These are phyloP conservation scores for Galerucella calmariensis DNA, from an alignment of 2,888 invertebrate species.

Conservation along the genomic window DNA sequence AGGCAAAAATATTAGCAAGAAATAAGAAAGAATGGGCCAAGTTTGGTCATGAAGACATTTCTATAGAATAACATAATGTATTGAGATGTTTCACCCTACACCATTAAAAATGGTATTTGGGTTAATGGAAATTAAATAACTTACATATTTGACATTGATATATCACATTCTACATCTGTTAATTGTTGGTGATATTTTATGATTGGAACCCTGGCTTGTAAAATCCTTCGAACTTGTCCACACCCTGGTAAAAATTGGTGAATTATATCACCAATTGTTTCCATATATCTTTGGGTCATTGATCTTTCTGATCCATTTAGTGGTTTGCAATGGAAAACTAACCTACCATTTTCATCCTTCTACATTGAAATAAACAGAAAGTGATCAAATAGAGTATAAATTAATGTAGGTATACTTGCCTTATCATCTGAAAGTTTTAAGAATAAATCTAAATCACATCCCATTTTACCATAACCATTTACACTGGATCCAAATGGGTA, in stretches of 20 bases:
- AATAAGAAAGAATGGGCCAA: no score
- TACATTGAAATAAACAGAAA: slow-evolving; percentile 38
- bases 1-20: no score
- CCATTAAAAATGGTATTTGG: no score
- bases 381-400: no score
- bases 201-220: slow-evolving; percentile 90
- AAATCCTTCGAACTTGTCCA: slow-evolving; percentile 75
- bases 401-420: slow-evolving; percentile 41
- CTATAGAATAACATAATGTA: no score
- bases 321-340: slow-evolving; percentile 75
- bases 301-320: slow-evolving; percentile 69
- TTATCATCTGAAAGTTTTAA: slow-evolving; percentile 64
- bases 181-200: slow-evolving; percentile 84
- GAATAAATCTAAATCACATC: slow-evolving; percentile 86
- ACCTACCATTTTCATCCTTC: slow-evolving; percentile 60
- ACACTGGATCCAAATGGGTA: slow-evolving; percentile 91
- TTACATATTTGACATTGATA: slow-evolving; percentile 85
- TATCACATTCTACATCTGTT: slow-evolving; percentile 84
- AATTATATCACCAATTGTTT: slow-evolving; percentile 77
- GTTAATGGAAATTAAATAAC: slow-evolving; percentile 52
- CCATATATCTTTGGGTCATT: slow-evolving; percentile 78
- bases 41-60: no score
- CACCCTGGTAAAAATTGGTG: slow-evolving; percentile 81
- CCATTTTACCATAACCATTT: slow-evolving; percentile 87
- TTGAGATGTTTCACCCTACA: no score